A percentile compares a stretch with the other conserved stretches of the same genome.
Conservation (phyloP, 2,888 invertebrate genomes). For the Prenolepis imparis region DNA sequence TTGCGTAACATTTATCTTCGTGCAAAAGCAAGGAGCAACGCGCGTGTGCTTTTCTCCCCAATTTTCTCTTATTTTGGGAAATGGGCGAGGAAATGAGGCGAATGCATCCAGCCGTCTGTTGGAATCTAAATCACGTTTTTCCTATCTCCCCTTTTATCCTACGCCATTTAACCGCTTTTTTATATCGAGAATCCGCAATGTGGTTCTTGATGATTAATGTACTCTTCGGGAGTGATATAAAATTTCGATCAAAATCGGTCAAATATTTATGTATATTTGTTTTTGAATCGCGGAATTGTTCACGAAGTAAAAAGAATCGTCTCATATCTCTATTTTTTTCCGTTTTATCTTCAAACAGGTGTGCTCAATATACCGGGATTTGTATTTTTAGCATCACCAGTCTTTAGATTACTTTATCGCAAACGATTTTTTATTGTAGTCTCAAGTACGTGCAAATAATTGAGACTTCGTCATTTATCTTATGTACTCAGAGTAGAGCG, state of each 20-base stretch:
- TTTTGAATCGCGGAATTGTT: not conserved
- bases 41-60: not conserved
- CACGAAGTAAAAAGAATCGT: not conserved
- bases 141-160: not conserved
- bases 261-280: not conserved
- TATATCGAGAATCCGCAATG: not conserved
- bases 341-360: not conserved
- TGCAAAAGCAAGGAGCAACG: not conserved
- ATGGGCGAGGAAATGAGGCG: conserved; percentile 38
- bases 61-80: conserved; percentile 36
- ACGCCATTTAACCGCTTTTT: conserved; percentile 16
- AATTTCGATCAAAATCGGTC: not conserved
- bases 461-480: conserved; percentile 39
- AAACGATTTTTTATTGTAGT: conserved; percentile 9
- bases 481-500: conserved; percentile 1
- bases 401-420: not conserved
- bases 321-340: not conserved
- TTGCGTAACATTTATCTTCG: conserved; percentile 35
- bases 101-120: conserved; percentile 3
- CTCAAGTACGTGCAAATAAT: conserved; percentile 12
- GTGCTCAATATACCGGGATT: not conserved
- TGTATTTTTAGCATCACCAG: not conserved
- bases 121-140: conserved; percentile 20
- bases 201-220: not conserved
- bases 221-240: not conserved